Evolutionary conservation across 2,888 invertebrate species (phyloP).

Genomic region (Diarsia mendica): DNA sequence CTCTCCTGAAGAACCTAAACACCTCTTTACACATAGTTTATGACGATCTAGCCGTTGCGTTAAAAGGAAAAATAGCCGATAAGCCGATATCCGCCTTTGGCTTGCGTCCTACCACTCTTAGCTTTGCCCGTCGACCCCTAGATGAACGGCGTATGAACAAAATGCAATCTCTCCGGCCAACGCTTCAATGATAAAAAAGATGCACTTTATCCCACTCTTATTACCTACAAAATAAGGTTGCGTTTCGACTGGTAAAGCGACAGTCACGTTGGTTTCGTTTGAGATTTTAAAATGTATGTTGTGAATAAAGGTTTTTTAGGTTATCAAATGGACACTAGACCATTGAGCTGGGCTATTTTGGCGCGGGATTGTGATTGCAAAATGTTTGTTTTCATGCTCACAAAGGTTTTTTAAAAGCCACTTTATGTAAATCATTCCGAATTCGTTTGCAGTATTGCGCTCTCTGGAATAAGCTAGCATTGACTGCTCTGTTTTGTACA

Average conservation of each 20-base stretch:
- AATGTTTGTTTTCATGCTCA: slow-evolving; percentile 33
- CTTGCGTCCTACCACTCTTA: slow-evolving; percentile 65
- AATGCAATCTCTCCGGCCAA: slow-evolving; percentile 80
- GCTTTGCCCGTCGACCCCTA: slow-evolving; percentile 75
- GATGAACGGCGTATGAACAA: slow-evolving; percentile 82
- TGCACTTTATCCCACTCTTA: slow-evolving; percentile 53
- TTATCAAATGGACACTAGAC: slow-evolving; percentile 65
- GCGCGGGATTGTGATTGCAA: slow-evolving; percentile 15
- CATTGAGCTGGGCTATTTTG: slow-evolving; percentile 43
- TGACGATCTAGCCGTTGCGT: not conserved
- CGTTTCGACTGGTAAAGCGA: slow-evolving; percentile 37
- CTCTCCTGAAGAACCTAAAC: not conserved
- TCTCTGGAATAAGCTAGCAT: not conserved
- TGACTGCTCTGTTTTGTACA: not conserved
- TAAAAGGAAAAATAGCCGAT: slow-evolving; percentile 52
- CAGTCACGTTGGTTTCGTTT: slow-evolving; percentile 57
- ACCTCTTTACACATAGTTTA: slow-evolving; percentile 15
- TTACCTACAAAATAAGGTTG: slow-evolving; percentile 48
- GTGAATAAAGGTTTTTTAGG: slow-evolving; percentile 68
- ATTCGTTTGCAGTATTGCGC: slow-evolving; percentile 8
- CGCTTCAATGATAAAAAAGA: slow-evolving; percentile 76
- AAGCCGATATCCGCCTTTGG: slow-evolving; percentile 50
- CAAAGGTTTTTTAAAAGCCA: slow-evolving; percentile 1
- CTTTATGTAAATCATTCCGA: slow-evolving; percentile 19
- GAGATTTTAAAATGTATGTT: slow-evolving; percentile 71